Evolutionary conservation across 2,113 vertebrate species (phyloP).

Genomic region (Phrynosoma blainvillii): DNA sequence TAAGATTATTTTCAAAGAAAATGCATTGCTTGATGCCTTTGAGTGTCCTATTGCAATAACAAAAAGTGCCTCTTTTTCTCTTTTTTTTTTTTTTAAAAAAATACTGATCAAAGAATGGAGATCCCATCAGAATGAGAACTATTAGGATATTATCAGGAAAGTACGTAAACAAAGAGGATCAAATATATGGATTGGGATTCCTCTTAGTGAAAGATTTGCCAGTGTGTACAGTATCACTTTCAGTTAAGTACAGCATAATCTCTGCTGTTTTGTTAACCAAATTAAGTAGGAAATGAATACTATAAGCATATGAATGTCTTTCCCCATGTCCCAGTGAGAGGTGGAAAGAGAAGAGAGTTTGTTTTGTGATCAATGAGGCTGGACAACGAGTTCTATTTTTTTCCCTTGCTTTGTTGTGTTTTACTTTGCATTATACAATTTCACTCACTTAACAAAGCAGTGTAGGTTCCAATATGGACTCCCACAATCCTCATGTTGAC

Average conservation of each 20-base stretch:
- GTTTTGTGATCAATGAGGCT: not conserved
- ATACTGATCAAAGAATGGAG: not conserved
- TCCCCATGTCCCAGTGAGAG: not conserved
- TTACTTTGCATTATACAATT: not conserved
- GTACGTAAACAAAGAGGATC: not conserved
- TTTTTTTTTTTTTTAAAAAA: not conserved
- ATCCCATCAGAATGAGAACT: not conserved
- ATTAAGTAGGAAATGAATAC: slow-evolving; percentile 18
- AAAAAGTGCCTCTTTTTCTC: not conserved
- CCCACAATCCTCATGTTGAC: not conserved
- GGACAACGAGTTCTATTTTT: not conserved
- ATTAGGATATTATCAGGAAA: slow-evolving; percentile 15
- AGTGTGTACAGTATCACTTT: slow-evolving; percentile 18
- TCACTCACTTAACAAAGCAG: not conserved
- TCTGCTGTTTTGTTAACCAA: slow-evolving; percentile 13
- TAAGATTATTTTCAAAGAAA: slow-evolving; percentile 4
- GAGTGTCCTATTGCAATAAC: not conserved
- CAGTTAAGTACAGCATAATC: not conserved
- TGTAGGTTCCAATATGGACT: too few species aligned
- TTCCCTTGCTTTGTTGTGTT: too few species aligned
- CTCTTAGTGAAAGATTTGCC: slow-evolving; percentile 7
- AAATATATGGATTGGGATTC: not conserved
- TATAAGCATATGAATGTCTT: not conserved
- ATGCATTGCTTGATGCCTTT: not conserved
- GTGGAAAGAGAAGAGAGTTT: not conserved